Evolutionary conservation across 2,113 vertebrate genomes (phyloP).

Genomic region (Craseonycteris thonglongyai): DNA sequence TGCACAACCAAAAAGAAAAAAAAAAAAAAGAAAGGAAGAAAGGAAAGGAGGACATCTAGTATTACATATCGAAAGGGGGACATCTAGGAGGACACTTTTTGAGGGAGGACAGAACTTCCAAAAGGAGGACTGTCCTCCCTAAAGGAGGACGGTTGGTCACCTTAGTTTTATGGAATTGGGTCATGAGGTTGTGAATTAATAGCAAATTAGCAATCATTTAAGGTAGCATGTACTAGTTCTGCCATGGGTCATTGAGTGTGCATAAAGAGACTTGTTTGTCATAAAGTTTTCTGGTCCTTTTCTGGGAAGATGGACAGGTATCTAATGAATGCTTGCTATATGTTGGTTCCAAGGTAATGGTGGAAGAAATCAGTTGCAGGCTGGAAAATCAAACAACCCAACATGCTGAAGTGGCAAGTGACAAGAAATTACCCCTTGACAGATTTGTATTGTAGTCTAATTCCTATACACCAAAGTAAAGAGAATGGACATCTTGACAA

Average conservation of each 20-base stretch:
- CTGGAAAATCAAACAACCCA: background rate
- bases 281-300: background rate
- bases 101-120: no score
- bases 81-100: no score
- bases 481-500: background rate
- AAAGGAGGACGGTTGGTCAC: no score
- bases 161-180: background rate
- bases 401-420: background rate
- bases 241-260: background rate
- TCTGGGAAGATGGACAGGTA: background rate
- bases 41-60: no score
- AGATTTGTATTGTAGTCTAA: background rate
- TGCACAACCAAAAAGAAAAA: no score
- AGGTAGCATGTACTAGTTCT: background rate
- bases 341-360: background rate
- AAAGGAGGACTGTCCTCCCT: no score
- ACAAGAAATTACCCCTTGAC: background rate
- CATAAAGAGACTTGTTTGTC: background rate
- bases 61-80: no score
- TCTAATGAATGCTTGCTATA: background rate
- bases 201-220: background rate
- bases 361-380: background rate
- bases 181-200: background rate
- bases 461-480: background rate
- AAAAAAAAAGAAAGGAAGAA: no score